phyloP scores from a whole-genome alignment of 1,140 invertebrate species.

The Pseudomyrmex concolor region DNA sequence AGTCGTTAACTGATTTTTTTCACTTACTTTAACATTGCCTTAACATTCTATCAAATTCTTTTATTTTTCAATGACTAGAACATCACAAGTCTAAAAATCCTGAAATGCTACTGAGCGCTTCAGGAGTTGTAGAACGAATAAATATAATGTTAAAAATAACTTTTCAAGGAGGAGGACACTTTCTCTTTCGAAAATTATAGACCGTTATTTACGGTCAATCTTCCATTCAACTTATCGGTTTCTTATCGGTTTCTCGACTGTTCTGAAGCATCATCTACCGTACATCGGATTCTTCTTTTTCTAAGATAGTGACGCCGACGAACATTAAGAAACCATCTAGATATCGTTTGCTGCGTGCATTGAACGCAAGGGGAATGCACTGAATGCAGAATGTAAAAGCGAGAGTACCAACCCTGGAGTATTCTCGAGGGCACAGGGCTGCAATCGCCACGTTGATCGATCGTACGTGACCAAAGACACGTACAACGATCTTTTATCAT shows the following conservation, averaged over 20 bases:
- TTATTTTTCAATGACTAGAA: too few relatives aligned
- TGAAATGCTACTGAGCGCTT: background rate
- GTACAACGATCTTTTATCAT: background rate
- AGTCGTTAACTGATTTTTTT: too few relatives aligned
- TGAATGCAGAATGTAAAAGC: constrained; percentile 63
- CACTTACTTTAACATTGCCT: too few relatives aligned
- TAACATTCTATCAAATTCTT: too few relatives aligned
- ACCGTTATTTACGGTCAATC: constrained; percentile 76
- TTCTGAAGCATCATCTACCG: constrained; percentile 57
- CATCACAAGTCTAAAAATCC: background rate
- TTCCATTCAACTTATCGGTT: constrained; percentile 61
- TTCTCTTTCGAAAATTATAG: constrained; percentile 45
- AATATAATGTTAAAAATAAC: constrained; percentile 25
- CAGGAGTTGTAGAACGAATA: background rate
- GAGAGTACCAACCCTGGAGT: constrained; percentile 76
- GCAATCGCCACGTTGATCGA: constrained; percentile 33
- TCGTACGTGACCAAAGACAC: constrained; percentile 10
- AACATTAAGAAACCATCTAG: constrained; percentile 78
- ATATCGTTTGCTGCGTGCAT: constrained; percentile 76
- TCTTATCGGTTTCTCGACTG: constrained; percentile 35
- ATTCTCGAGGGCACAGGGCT: constrained; percentile 56
- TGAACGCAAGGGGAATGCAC: constrained; percentile 80
- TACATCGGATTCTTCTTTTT: constrained; percentile 72
- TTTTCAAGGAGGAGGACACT: constrained; percentile 38
- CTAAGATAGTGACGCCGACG: constrained; percentile 58